phyloP scores from a whole-genome alignment of 2,888 invertebrate species.

The Chouioia cunea region DNA sequence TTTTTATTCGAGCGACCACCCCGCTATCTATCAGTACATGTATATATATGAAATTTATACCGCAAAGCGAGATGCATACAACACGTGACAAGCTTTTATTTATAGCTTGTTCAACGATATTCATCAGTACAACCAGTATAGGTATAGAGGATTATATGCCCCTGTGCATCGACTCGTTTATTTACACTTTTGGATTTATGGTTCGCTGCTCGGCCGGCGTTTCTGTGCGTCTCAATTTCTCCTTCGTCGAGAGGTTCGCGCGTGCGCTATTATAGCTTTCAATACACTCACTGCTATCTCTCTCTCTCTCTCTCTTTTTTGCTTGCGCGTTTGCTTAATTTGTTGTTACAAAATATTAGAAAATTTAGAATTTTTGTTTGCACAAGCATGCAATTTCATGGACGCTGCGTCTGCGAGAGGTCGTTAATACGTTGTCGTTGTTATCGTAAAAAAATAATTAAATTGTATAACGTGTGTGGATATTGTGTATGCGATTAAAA shows the following conservation, averaged over 20 bases:
- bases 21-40: background rate
- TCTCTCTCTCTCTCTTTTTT: too few relatives aligned
- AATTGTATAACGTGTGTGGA: background rate
- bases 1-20: background rate
- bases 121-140: slow-evolving; percentile 1
- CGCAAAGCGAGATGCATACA: slow-evolving; percentile 6
- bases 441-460: slow-evolving; percentile 14
- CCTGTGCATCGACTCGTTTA: background rate
- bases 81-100: background rate
- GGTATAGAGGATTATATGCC: too few relatives aligned
- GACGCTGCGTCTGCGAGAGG: too few relatives aligned
- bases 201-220: background rate
- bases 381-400: too few relatives aligned
- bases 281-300: too few relatives aligned
- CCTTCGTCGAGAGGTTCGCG: background rate
- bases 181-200: slow-evolving; percentile 27
- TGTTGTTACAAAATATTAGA: slow-evolving; percentile 35
- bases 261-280: background rate
- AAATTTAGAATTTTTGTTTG: slow-evolving; percentile 23
- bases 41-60: slow-evolving; percentile 24
- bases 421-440: background rate
- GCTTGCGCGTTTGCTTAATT: too few relatives aligned
- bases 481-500: background rate
- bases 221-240: slow-evolving; percentile 13
- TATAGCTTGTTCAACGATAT: slow-evolving; percentile 1